phyloP scores from a whole-genome alignment of 2,888 invertebrate species.

The Mesopsocus fuscifrons region DNA sequence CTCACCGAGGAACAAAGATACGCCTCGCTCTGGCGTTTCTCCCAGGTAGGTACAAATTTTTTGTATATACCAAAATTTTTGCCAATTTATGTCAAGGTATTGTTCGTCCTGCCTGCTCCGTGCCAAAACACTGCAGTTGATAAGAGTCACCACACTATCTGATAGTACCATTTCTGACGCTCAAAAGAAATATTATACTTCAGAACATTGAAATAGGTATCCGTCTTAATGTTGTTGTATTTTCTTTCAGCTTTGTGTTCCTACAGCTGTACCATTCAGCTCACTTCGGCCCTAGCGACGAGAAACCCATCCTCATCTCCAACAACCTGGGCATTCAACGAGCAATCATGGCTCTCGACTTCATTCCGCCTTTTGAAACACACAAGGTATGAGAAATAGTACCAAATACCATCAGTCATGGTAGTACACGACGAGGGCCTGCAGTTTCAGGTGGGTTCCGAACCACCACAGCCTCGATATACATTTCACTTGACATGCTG shows the following conservation, averaged over 20 bases:
- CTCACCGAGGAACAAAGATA: conserved; percentile 24
- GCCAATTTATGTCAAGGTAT: no score
- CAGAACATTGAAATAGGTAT: conserved; percentile 1
- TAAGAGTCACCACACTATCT: no score
- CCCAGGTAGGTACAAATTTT: conserved; percentile 34
- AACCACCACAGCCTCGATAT: no score
- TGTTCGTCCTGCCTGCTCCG: no score
- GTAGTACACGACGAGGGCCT: no score
- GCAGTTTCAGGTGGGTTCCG: no score
- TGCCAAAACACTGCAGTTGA: no score
- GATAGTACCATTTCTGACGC: no score
- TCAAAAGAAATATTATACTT: no score
- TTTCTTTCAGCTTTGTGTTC: conserved; percentile 51
- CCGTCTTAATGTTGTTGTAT: background rate
- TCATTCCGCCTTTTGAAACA: conserved; percentile 82
- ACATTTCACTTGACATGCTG: no score
- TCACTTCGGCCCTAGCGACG: conserved; percentile 38
- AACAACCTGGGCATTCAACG: conserved; percentile 29
- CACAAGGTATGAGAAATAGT: conserved; percentile 43
- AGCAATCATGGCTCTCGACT: conserved; percentile 55
- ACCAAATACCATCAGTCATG: background rate
- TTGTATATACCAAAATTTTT: no score
- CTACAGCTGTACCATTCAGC: conserved; percentile 73
- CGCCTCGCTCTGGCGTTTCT: conserved; percentile 53
- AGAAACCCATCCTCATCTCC: conserved; percentile 46